phyloP scores from a whole-genome alignment of 2,797 vertebrate species.

The Pseudochirops cupreus region DNA sequence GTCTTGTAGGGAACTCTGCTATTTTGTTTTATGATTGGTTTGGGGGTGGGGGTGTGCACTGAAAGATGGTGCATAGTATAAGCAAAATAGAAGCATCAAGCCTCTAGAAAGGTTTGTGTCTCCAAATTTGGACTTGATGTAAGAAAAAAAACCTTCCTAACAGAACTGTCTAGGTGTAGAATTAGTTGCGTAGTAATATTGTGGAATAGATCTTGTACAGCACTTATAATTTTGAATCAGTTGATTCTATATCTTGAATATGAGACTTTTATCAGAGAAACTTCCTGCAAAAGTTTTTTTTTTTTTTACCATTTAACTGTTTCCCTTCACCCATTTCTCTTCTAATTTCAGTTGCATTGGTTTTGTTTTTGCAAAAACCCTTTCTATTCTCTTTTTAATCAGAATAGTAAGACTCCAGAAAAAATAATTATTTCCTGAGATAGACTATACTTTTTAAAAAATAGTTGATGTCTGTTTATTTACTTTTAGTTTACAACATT shows the following conservation, averaged over 20 bases:
- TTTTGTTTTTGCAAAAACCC: not conserved
- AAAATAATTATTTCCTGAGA: not conserved
- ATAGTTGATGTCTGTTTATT: too few relatives aligned
- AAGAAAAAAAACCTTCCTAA: not conserved
- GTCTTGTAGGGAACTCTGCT: not conserved
- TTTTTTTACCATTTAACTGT: not conserved
- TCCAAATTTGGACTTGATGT: not conserved
- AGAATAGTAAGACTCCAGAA: not conserved
- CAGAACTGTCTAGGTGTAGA: not conserved
- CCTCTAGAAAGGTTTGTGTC: not conserved
- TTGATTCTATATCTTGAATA: not conserved
- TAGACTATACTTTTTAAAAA: not conserved
- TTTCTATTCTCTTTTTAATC: not conserved
- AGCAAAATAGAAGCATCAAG: not conserved
- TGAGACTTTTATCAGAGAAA: not conserved
- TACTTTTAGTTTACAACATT: too few relatives aligned
- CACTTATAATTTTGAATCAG: not conserved
- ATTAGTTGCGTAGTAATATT: not conserved
- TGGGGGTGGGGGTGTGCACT: not conserved
- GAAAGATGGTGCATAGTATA: not conserved
- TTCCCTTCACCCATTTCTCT: not conserved
- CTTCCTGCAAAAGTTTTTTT: not conserved
- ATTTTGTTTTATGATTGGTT: not conserved
- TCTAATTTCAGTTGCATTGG: not conserved
- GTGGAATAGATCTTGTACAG: not conserved